A percentile compares a stretch with the other conserved stretches of the same genome.
These are phyloP conservation scores for Orchesella cincta DNA, from an alignment of 1,140 invertebrate genomes.

Conservation along the genomic window DNA sequence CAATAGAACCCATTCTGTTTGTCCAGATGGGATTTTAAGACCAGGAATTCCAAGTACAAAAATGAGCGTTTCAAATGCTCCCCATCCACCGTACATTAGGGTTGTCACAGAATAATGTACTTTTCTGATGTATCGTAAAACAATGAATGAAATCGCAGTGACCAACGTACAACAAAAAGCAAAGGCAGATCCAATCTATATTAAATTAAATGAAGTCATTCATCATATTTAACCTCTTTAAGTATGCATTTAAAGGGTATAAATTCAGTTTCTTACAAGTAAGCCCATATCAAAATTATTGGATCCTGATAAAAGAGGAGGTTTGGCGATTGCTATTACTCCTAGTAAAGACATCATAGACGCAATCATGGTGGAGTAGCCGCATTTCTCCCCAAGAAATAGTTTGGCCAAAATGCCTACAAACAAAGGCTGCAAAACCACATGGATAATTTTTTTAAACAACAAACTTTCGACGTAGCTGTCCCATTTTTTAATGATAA, in stretches of 20 bases:
- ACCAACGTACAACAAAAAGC: constrained; percentile 2
- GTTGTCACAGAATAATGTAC: constrained; percentile 25
- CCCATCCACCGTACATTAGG: constrained; percentile 20
- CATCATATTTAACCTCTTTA: no score
- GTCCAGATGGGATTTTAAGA: constrained; percentile 1
- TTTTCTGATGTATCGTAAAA: constrained; percentile 18
- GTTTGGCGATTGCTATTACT: background rate
- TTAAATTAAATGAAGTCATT: no score
- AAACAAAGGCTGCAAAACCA: background rate
- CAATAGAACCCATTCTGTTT: background rate
- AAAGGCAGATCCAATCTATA: constrained; percentile 25
- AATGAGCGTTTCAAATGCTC: background rate
- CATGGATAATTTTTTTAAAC: background rate
- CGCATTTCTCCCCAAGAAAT: constrained; percentile 1
- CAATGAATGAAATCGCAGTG: background rate
- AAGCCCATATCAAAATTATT: background rate
- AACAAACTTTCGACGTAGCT: background rate
- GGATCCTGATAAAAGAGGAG: background rate
- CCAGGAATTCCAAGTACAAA: constrained; percentile 10
- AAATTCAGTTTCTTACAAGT: no score
- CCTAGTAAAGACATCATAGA: background rate
- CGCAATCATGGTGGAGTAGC: background rate
- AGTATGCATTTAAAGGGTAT: no score
- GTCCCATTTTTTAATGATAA: background rate
- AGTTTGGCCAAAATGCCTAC: background rate